Conservation (phyloP, 2,888 invertebrate species). For the Drosophila mimica region DNA sequence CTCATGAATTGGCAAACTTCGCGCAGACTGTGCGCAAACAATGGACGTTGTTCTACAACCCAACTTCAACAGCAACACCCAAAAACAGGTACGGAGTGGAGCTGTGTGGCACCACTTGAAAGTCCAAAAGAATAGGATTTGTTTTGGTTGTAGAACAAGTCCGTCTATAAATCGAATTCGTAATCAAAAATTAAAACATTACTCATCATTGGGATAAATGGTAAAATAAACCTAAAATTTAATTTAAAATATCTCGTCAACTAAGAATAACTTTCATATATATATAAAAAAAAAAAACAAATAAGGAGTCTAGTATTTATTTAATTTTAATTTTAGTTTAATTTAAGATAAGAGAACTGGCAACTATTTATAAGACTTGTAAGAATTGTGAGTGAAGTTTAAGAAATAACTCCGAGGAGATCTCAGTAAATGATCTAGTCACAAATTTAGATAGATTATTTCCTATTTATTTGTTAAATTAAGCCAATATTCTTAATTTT, state of each 20-base stretch:
- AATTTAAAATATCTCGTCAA: not conserved
- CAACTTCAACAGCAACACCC: not conserved
- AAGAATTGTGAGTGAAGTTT: not conserved
- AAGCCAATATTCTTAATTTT: not conserved
- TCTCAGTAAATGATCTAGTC: slow-evolving; percentile 69
- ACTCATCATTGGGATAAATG: not conserved
- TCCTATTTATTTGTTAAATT: not conserved
- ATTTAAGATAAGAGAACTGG: not conserved
- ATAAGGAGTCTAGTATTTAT: too few relatives aligned
- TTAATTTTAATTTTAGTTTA: too few relatives aligned
- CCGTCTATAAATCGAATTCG: not conserved
- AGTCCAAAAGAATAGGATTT: not conserved
- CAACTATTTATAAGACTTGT: not conserved
- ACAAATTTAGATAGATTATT: slow-evolving; percentile 61
- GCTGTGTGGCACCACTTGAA: slow-evolving; percentile 1
- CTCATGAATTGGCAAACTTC: slow-evolving; percentile 74
- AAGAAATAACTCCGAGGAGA: slow-evolving; percentile 68
- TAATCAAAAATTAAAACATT: not conserved
- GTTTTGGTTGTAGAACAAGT: not conserved
- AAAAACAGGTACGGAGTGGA: slow-evolving; percentile 10
- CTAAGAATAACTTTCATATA: not conserved
- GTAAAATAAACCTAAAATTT: not conserved
- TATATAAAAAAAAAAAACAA: too few relatives aligned
- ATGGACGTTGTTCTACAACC: slow-evolving; percentile 44
- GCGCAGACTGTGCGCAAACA: slow-evolving; percentile 78